A percentile compares a stretch with the other conserved stretches of the same genome.
phyloP scores from a whole-genome alignment of 1,140 invertebrate genomes.

The Acyrthosiphon pisum region DNA sequence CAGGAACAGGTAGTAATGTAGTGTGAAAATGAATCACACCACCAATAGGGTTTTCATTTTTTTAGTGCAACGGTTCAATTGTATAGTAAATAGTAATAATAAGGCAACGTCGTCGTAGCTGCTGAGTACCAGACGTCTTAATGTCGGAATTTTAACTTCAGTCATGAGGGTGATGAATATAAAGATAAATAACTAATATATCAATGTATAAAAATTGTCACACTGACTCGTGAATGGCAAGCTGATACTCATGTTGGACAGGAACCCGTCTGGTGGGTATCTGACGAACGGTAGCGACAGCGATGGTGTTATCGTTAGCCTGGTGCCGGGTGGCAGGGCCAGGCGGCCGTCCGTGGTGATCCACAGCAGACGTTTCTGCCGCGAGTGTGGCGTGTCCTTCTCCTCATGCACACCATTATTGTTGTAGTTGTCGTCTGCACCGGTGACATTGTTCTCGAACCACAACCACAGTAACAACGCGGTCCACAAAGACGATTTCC shows the following conservation, averaged over 20 bases:
- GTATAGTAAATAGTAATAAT: neutral
- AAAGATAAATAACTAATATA: neutral
- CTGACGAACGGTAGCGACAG: conserved; percentile 81
- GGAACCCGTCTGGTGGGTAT: conserved; percentile 82
- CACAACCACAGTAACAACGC: conserved; percentile 38
- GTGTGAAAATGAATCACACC: neutral
- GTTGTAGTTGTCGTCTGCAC: neutral
- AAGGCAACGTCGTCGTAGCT: neutral
- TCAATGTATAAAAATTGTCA: neutral
- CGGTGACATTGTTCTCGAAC: conserved; percentile 49
- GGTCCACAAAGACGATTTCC: conserved; percentile 29
- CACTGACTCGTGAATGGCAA: conserved; percentile 86
- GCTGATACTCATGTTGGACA: conserved; percentile 83
- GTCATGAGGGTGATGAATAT: neutral
- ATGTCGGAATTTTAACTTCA: neutral
- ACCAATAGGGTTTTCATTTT: neutral
- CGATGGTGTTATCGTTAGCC: conserved; percentile 80
- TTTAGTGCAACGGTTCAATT: neutral
- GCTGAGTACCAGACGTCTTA: neutral
- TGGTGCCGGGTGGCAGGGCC: conserved; percentile 80
- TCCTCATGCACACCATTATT: neutral
- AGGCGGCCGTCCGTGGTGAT: conserved; percentile 81
- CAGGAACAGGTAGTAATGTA: neutral
- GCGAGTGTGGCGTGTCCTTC: conserved; percentile 67
- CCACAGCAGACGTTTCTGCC: conserved; percentile 82